Base-by-base conservation (phyloP, 2,888 invertebrate genomes). In the Platerodrilus igneus region DNA sequence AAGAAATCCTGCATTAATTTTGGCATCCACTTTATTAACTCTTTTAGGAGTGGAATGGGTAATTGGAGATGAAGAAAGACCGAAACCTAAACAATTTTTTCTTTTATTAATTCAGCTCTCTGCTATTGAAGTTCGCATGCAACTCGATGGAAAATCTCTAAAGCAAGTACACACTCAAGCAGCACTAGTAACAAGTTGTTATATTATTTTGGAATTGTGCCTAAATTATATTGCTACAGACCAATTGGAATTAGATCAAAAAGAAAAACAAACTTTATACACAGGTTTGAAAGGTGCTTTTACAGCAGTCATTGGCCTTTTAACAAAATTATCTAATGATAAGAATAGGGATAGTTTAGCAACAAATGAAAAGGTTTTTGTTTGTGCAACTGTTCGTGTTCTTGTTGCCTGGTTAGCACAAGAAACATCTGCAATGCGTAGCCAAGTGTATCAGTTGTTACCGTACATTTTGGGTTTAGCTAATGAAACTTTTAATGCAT, bases 71-170 rank as follows among this genome's bases (percentile, higher is more conserved):
- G 85, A 85, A 51, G 83, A 84, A 44, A n/a, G n/a, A n/a, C 83
- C 83, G 41, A 87, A 88, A 38, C 76, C 76, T 40, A 86, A 87
- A 67, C 82, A 88, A 58, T 85, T 91, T 58, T 81, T 93, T 55
- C 71, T 92, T 11, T 69, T 93, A 7, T 66, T 88, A 14, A 78
- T 92, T 38, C 92, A 94, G 63, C 71, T 95, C 38, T 83, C 87
- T 55, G 89, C 91, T 31, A 88, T 94, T 60, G 94, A 95, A 75
- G 85, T 94, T 1, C 79, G 93, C 58, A 93, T 95, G 92, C 88
- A 90, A 53, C 72, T 94, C 47, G 94, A 94, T 60, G 88, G 90
- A 50, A 83, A 85, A 57, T 83, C 82, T 59, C 75, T 91, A 51
- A 86, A 88, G 63, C 78, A 86, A 57, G 83, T 87, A 1, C 78